Base-by-base conservation (phyloP, 2,888 invertebrate genomes). In the Stegophylla sp. region DNA sequence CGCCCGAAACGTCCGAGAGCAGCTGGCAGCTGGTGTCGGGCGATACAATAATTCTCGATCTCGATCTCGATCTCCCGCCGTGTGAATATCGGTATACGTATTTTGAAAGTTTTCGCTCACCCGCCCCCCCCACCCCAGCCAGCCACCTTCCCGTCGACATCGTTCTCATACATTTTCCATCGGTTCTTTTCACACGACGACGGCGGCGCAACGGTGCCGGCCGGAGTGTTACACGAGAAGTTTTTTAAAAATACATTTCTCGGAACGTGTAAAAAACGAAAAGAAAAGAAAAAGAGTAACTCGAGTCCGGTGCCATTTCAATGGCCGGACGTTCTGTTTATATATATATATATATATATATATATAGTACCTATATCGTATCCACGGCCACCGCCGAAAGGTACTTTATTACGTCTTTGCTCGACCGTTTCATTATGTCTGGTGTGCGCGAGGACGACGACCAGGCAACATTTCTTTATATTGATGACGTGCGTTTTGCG, bases 81-180 rank as follows among this genome's bases (percentile, higher is more conserved):
- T n/a, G n/a, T 45, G 45, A 67, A 67, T 67, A 48, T 67, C 26
- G 67, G 48, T 17, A n/a, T n/a, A n/a, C n/a, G n/a, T n/a, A 67
- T 45, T 67, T 48, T 67, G 17, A 28, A 67, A 67, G 17, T 48
- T 48, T 7, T 23, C 17, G n/a, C n/a, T n/a, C n/a, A n/a, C n/a
- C n/a, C n/a, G n/a, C n/a, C n/a, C n/a, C n/a, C n/a, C n/a, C n/a
- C n/a, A n/a, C n/a, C n/a, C n/a, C n/a, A n/a, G n/a, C n/a, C n/a
- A n/a, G n/a, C n/a, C n/a, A n/a, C 64, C 10, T 20, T 23, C 34
- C 34, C 63, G 1, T 3, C 9, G 23, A 48, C 28, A 48, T 48
- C 28, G 45, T 48, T 23, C 48, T 48, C 51, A 53, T 69, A 53
- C 69, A 69, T 53, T 51, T 53, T 53, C 28, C 34, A 53, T 69